Base-by-base conservation (phyloP, 2,888 invertebrate species). In the Meteorus colon region DNA sequence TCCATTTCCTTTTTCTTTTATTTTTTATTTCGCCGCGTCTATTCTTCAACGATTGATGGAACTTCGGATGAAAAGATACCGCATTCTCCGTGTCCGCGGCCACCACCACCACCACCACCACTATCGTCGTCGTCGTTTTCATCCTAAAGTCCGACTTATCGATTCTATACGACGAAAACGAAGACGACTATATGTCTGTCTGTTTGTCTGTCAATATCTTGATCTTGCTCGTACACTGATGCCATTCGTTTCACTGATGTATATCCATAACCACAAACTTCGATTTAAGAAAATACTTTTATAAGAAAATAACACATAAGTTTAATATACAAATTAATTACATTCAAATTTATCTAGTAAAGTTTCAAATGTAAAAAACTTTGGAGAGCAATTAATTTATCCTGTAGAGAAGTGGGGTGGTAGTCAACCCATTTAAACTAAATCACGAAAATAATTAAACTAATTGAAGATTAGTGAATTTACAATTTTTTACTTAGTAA, bases 81-180 rank as follows among this genome's bases (percentile, higher is more conserved):
- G 66, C 75, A 76, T 72, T 72, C 72, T 67, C 37, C 48, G 48
- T 72, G 67, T 76, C 75, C 67, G 67, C 60, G 37, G 48, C 51
- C 59, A 4, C 14, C 31, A 6, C 24, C 24, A 24, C 24, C 24
- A 24, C 24, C 24, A 4, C 14, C 31, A 6, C 24, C 24, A 24
- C 24, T 1, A 24, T 1, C 24, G 10, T 10, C 14, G 29, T 60
- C 59, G 27, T 19, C 55, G 19, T 55, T 19, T 14, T 29, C 31
- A 4, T 62, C 4, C 62, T 27, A 62, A 72, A 55, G 75, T 72
- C 65, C 67, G 67, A 72, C 67, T 72, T 76, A 76, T 76, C 72
- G 71, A 76, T 76, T 76, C 31, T 51, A 60, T 37, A 19, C 63
- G 29, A 31, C 8, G 45, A 37, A 63, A 59, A 59, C 45, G 34